Conservation (phyloP, 2,888 invertebrate genomes). For the Catocala sponsa region DNA sequence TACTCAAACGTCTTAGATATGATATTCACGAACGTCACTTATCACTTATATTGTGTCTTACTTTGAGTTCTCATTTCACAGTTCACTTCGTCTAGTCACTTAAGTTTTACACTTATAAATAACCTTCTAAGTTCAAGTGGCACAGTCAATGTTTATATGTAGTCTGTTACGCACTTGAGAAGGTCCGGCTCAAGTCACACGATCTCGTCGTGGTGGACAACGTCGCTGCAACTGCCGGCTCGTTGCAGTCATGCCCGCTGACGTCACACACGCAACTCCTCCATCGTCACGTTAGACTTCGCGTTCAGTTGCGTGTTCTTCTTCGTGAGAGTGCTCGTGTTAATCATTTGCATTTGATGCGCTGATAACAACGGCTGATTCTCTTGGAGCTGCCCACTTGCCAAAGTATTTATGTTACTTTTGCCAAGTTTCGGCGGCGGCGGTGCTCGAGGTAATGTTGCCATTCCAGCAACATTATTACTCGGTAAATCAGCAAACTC, state of each 20-base stretch:
- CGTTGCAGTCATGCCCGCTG: slow-evolving; percentile 88
- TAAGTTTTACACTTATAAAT: slow-evolving; percentile 34
- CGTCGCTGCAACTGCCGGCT: slow-evolving; percentile 86
- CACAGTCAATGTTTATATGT: slow-evolving; percentile 66
- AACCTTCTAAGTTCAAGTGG: slow-evolving; percentile 57
- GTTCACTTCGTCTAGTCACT: slow-evolving; percentile 35
- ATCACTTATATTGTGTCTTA: slow-evolving; percentile 30
- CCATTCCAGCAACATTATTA: slow-evolving; percentile 88
- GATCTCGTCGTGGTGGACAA: slow-evolving; percentile 84
- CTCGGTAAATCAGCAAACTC: slow-evolving; percentile 94
- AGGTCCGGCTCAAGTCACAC: slow-evolving; percentile 87
- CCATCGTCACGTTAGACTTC: slow-evolving; percentile 90
- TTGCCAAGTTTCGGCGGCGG: slow-evolving; percentile 92
- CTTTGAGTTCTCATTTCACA: slow-evolving; percentile 40
- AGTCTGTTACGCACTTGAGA: slow-evolving; percentile 82
- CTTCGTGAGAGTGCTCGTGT: slow-evolving; percentile 93
- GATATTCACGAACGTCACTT: slow-evolving; percentile 50
- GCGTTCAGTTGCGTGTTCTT: slow-evolving; percentile 91
- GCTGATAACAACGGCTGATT: slow-evolving; percentile 91
- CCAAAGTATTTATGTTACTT: slow-evolving; percentile 87
- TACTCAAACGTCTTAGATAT: slow-evolving; percentile 56
- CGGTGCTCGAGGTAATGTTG: slow-evolving; percentile 91
- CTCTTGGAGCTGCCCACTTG: slow-evolving; percentile 89
- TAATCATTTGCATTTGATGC: slow-evolving; percentile 93
- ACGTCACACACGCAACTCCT: slow-evolving; percentile 95